Evolutionary conservation across 23 tunicate genomes (phyloP).

Genomic region (Trididemnum miniatum): DNA sequence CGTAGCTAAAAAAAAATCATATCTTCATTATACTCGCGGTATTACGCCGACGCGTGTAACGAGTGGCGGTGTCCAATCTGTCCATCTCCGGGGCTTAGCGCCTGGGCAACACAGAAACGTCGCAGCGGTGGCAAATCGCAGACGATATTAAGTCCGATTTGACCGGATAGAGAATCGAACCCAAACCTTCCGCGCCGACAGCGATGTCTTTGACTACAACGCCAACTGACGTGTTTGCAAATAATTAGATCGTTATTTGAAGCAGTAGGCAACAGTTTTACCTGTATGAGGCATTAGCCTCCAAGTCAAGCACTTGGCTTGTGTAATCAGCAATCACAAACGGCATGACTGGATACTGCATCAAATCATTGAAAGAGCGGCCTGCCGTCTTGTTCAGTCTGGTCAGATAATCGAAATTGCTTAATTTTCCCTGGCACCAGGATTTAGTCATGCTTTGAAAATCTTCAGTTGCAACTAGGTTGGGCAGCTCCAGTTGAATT

Average conservation of each 20-base stretch:
- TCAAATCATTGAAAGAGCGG: conserved; percentile 91
- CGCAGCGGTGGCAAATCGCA: no score
- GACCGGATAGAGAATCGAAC: no score
- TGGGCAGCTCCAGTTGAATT: conserved; percentile 56
- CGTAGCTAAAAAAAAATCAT: no score
- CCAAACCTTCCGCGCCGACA: no score
- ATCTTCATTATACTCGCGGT: no score
- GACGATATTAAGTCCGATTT: no score
- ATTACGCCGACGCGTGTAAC: no score
- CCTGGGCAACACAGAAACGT: no score
- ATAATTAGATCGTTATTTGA: no score
- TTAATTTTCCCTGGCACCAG: conserved; percentile 80
- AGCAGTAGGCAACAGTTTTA: no score
- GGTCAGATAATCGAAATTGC: conserved; percentile 90
- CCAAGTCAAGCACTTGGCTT: conserved; percentile 70
- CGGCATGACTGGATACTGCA: conserved; percentile 99
- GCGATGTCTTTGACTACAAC: background rate
- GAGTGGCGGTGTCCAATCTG: no score
- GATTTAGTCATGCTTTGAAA: conserved; percentile 53
- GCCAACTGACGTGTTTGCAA: background rate
- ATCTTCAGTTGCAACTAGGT: conserved; percentile 30
- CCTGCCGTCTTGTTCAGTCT: conserved; percentile 93
- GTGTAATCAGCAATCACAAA: conserved; percentile 88
- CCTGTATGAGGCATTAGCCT: conserved; percentile 53
- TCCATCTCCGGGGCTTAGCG: no score